These are phyloP conservation scores for Alaudala cheleensis DNA, from an alignment of 2,113 vertebrate genomes.

Conservation along the genomic window DNA sequence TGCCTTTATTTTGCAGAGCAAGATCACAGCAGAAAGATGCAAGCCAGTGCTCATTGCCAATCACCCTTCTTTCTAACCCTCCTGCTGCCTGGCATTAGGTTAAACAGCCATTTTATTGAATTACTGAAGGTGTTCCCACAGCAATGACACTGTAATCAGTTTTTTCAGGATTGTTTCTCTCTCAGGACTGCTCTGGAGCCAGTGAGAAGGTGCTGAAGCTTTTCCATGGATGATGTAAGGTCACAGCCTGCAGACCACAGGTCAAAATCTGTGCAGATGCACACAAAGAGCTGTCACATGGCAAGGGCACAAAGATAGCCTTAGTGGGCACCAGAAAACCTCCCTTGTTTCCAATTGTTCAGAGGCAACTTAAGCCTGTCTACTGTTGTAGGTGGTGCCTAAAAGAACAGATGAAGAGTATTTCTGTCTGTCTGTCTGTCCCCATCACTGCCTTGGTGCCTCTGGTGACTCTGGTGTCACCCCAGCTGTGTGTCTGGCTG, in stretches of 20 bases:
- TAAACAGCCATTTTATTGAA: neutral
- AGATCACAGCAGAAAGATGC: neutral
- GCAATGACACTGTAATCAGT: neutral
- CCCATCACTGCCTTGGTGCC: fast-evolving
- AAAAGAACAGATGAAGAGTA: neutral
- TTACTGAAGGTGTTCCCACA: neutral
- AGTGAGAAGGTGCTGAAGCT: neutral
- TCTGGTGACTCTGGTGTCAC: neutral
- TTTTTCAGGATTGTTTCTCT: neutral
- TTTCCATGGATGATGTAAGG: neutral
- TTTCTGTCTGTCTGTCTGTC: neutral
- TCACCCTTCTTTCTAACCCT: neutral
- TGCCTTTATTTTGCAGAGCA: neutral
- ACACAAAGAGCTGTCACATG: fast-evolving
- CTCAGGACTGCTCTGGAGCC: neutral
- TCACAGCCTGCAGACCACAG: neutral
- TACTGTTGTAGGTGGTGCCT: neutral
- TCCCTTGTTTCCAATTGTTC: neutral
- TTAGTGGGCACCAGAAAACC: neutral
- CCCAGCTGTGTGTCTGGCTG: neutral
- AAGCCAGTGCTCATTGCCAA: neutral
- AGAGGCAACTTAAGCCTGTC: neutral
- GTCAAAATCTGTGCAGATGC: neutral
- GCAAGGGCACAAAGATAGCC: neutral
- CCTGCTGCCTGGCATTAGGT: neutral